Conservation (phyloP, 2,888 invertebrate genomes). For the Keiferia lycopersicella region DNA sequence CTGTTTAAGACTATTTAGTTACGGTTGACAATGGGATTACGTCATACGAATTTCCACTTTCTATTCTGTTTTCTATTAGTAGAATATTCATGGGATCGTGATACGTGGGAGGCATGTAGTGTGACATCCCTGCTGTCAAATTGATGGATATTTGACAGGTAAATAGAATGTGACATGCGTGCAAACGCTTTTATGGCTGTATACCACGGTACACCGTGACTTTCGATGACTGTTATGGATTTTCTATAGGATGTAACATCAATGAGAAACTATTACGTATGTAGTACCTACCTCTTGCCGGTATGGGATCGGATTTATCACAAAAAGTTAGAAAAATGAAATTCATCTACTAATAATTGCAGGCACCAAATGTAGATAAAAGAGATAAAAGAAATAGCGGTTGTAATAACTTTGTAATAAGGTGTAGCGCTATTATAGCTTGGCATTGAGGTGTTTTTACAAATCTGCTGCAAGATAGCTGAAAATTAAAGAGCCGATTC, state of each 20-base stretch:
- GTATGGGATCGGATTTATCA: too few species aligned
- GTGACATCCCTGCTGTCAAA: neutral
- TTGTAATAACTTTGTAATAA: too few species aligned
- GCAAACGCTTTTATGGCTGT: constrained; percentile 5
- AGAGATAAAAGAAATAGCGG: too few species aligned
- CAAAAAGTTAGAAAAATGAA: too few species aligned
- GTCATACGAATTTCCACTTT: constrained; percentile 4
- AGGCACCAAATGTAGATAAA: too few species aligned
- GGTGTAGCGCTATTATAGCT: too few species aligned
- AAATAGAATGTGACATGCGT: constrained; percentile 7
- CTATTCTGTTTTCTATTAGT: neutral
- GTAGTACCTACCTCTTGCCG: too few species aligned
- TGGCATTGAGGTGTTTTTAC: too few species aligned
- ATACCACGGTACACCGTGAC: neutral
- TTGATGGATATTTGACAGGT: constrained; percentile 6
- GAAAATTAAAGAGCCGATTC: too few species aligned
- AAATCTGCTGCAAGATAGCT: too few species aligned
- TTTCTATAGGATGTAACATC: neutral
- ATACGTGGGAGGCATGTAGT: neutral
- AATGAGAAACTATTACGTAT: neutral
- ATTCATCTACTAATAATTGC: too few species aligned
- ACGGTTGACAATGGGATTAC: constrained; percentile 11
- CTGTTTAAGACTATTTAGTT: neutral
- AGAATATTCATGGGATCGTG: neutral
- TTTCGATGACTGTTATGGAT: neutral